Conservation (phyloP, 2,113 vertebrate species). For the Agelaius tricolor region DNA sequence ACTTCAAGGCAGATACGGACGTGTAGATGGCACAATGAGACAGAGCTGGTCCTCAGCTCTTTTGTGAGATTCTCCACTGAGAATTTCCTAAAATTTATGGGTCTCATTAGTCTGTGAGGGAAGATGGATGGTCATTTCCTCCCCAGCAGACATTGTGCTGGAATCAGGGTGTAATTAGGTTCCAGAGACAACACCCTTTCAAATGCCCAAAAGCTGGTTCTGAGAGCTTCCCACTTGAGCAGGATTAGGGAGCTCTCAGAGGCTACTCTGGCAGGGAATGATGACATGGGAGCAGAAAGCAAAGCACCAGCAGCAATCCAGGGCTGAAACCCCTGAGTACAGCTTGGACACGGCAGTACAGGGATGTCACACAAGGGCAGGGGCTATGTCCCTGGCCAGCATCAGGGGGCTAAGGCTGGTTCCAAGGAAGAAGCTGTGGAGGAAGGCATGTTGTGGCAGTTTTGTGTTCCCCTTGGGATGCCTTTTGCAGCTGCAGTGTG, state of each 20-base stretch:
- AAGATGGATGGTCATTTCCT: neutral
- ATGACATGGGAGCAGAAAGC: neutral
- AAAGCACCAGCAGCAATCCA: neutral
- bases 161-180: neutral
- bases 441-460: no score
- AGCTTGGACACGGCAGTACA: rapidly evolving
- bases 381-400: neutral
- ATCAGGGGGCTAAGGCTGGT: neutral
- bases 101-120: neutral
- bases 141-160: neutral
- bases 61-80: neutral
- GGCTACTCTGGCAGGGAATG: neutral
- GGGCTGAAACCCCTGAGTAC: neutral
- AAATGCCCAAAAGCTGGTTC: neutral
- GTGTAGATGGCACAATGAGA: neutral
- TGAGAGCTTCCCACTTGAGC: neutral
- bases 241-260: neutral
- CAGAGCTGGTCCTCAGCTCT: neutral
- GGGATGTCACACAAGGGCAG: neutral
- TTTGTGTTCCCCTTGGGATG: no score
- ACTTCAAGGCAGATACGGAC: neutral
- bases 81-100: neutral
- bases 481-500: no score
- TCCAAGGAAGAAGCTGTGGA: no score
- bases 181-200: neutral